Evolutionary conservation across 2,888 invertebrate genomes (phyloP).

Genomic region (Drosophila ustulata): DNA sequence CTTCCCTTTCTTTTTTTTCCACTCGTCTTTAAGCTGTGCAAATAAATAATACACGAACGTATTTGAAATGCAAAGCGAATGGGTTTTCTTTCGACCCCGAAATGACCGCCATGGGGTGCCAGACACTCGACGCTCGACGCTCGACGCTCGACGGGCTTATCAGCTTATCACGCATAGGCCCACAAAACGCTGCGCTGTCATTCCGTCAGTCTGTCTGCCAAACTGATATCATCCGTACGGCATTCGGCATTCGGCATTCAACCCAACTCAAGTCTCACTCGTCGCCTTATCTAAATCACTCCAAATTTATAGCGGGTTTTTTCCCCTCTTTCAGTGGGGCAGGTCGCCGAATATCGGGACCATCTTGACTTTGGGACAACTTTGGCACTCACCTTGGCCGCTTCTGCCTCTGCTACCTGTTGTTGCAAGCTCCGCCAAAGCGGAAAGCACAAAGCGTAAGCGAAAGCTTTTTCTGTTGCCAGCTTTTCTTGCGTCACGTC

Average conservation of each 20-base stretch:
- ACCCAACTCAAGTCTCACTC: neutral
- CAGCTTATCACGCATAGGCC: constrained; percentile 40
- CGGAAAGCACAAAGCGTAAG: neutral
- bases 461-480: neutral
- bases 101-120: constrained; percentile 60
- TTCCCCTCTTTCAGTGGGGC: constrained; percentile 15
- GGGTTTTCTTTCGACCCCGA: constrained; percentile 48
- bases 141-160: constrained; percentile 31
- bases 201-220: neutral
- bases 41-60: constrained; percentile 3
- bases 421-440: neutral
- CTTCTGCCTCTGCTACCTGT: constrained; percentile 6
- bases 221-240: neutral
- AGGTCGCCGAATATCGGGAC: constrained; percentile 14
- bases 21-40: neutral
- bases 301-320: constrained; percentile 7
- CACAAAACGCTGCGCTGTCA: constrained; percentile 22
- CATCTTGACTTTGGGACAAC: constrained; percentile 41
- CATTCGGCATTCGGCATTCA: neutral
- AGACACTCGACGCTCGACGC: constrained; percentile 38
- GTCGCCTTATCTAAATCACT: constrained; percentile 16
- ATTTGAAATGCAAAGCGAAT: constrained; percentile 7
- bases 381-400: constrained; percentile 34
- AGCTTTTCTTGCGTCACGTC: neutral
- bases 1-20: neutral